These are phyloP conservation scores for Tetanocera ferruginea DNA, from an alignment of 2,888 invertebrate species.

Conservation along the genomic window DNA sequence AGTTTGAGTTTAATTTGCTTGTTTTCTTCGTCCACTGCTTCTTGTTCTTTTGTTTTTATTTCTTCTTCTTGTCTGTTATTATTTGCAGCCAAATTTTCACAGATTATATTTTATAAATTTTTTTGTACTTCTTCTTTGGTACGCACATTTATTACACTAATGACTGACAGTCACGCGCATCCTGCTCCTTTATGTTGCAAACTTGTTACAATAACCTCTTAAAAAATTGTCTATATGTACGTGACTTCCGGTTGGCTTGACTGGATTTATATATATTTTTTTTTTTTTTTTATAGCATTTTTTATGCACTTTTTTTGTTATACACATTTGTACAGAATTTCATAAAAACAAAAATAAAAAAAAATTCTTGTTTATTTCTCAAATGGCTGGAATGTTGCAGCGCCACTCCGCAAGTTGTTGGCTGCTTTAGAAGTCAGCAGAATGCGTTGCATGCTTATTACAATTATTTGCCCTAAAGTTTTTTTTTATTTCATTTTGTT, in stretches of 20 bases:
- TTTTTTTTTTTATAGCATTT: background rate
- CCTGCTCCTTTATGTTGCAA: background rate
- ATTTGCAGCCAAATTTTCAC: constrained; percentile 9
- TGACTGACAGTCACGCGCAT: constrained; percentile 33
- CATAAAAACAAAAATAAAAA: no score
- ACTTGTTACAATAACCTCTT: constrained; percentile 7
- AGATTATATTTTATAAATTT: background rate
- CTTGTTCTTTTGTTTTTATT: no score
- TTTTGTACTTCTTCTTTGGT: background rate
- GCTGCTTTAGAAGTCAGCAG: background rate
- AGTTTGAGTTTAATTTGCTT: background rate
- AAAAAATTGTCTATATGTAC: constrained; percentile 31
- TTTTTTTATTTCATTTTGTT: background rate
- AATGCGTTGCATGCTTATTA: constrained; percentile 12
- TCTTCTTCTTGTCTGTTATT: background rate
- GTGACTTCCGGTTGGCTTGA: constrained; percentile 31
- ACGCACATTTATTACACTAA: background rate
- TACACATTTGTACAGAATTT: no score
- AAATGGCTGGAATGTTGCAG: background rate
- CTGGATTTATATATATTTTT: background rate
- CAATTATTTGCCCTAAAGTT: background rate
- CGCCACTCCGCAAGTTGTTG: background rate
- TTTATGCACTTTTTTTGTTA: no score
- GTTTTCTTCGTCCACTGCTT: no score
- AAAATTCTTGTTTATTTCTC: no score